Evolutionary conservation across 2,888 invertebrate species (phyloP), one percentile per base, ranked within the genome.

Genomic region (Rhodophaea formosa): DNA sequence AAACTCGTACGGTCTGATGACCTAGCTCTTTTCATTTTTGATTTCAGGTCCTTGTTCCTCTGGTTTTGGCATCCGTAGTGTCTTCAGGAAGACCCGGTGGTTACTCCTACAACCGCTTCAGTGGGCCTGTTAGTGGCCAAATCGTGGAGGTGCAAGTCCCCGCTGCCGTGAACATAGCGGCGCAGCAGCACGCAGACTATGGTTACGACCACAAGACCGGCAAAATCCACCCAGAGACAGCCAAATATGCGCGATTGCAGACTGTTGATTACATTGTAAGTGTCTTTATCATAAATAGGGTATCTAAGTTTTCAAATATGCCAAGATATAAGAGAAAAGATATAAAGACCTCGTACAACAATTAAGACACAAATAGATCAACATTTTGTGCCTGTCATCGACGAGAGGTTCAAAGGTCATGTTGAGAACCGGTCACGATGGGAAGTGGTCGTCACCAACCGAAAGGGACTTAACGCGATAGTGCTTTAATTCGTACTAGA

Each of bases 91-190:
- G 78, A 59, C 86, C 86, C 1, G 92, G 93, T 35, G 94, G 94
- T 52, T 95, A 93, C 74, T 95, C 95, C 7, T 95, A 94, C 80
- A 93, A 94, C 72, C 93, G 94, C 66, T 95, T 95, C 81, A 93
- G 93, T 74, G 95, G 95, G 8, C 96, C 96, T 16, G 95, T 95
- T 29, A 94, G 94, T 71, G 95, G 95, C 0, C 87, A 92, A 71
- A 92, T 93, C 49, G 78, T 89, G 7, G 90, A 93, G 77, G 89
- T 94, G 12, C 79, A 89, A 66, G 93, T 94, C 0, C 88, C 92
- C 10, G 90, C 91, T 6, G 86, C 87, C 0, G 72, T 84, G 30
- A 83, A 84, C 1, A 61, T 88, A 7, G 72, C 91, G 0, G 91
- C 91, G 0, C 88, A 87, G 63, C 88, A 90, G 60, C 88, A 92